phyloP scores from a whole-genome alignment of 2,888 invertebrate species.

The Drosophila affinis region DNA sequence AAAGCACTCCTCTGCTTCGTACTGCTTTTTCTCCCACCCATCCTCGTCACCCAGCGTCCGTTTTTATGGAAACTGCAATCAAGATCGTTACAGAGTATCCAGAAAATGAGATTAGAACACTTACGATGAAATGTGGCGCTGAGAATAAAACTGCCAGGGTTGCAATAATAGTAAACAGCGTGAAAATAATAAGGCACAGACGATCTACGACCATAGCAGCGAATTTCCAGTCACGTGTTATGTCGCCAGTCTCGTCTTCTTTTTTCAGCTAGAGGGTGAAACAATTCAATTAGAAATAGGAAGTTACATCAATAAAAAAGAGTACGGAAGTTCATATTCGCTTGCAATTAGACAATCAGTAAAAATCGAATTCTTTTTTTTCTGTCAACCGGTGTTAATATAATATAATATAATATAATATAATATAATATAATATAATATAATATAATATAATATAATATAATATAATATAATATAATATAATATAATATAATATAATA shows the following conservation, averaged over 20 bases:
- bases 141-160: conserved; percentile 97
- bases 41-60: conserved; percentile 7
- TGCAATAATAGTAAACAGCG: conserved; percentile 98
- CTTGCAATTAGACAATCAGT: no score
- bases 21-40: background rate
- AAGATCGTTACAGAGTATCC: background rate
- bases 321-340: no score
- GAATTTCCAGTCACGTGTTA: conserved; percentile 99
- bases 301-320: no score
- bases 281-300: no score
- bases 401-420: no score
- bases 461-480: no score
- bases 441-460: no score
- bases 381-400: no score
- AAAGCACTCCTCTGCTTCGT: background rate
- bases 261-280: conserved; percentile 89
- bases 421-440: no score
- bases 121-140: conserved; percentile 97
- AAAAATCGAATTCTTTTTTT: no score
- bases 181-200: conserved; percentile 99
- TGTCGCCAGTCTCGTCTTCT: conserved; percentile 96
- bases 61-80: conserved; percentile 78
- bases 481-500: no score
- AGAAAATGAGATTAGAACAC: conserved; percentile 37
- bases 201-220: conserved; percentile 99